These are phyloP conservation scores for Himalopsyche anomala DNA, from an alignment of 2,888 invertebrate species.

Conservation along the genomic window DNA sequence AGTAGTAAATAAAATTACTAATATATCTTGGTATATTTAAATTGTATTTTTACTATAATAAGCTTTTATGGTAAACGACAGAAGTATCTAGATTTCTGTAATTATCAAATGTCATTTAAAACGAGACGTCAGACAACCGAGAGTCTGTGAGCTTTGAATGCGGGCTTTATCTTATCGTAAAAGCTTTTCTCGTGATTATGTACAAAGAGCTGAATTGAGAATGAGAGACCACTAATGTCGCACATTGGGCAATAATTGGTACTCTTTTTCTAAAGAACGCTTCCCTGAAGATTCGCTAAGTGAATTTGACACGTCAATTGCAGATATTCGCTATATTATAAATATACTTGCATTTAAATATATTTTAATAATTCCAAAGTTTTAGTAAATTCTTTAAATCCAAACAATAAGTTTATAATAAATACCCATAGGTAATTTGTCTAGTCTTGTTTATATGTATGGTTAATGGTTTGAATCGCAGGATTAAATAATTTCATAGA, in stretches of 20 bases:
- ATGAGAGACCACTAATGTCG: conserved; percentile 36
- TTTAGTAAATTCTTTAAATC: too few species aligned
- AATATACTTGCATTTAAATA: too few species aligned
- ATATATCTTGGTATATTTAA: neutral
- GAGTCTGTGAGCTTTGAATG: conserved; percentile 17
- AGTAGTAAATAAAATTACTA: too few species aligned
- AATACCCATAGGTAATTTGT: too few species aligned
- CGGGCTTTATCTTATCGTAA: conserved; percentile 33
- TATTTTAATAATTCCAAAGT: too few species aligned
- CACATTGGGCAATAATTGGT: conserved; percentile 39
- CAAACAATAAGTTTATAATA: too few species aligned
- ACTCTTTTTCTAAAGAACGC: conserved; percentile 18
- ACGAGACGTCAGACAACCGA: neutral
- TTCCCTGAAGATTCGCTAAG: neutral
- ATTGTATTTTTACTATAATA: neutral
- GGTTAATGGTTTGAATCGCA: too few species aligned
- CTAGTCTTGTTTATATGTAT: too few species aligned
- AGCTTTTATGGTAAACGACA: neutral
- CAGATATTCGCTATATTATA: neutral
- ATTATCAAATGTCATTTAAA: conserved; percentile 25
- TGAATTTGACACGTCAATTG: conserved; percentile 1
- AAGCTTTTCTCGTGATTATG: conserved; percentile 35
- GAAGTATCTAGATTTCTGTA: neutral
- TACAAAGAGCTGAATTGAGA: conserved; percentile 46
- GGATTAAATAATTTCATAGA: too few species aligned